Base-by-base conservation (phyloP, 1,140 invertebrate species). In the Bursaphelenchus mucronatus region DNA sequence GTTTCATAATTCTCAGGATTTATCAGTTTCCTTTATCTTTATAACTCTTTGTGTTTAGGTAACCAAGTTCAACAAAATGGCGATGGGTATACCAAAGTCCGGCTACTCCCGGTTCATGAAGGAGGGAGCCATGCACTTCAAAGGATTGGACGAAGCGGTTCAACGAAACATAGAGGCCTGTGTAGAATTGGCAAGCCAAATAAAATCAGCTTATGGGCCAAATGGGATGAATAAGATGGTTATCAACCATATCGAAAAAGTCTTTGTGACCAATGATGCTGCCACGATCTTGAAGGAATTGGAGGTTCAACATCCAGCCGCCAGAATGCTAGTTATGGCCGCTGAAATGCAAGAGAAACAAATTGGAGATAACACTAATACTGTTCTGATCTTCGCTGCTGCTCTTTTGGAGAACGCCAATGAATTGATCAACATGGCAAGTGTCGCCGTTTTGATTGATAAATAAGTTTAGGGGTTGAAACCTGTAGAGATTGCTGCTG, bases 171-270 rank as follows among this genome's bases (percentile, higher is more conserved):
- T 98, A 69, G 88, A 87, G 75, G 94, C 95, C 21, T 97, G 94
- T 83, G 93, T 93, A 82, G 89, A 96, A 80, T 90, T 99, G 77
- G 87, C 92, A 13, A 88, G 90, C 75, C 94, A 92, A 67, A 88
- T 97, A 4, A 87, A 89, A 64, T 92, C 94, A 44, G 90, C 94
- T 10, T 98, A 94, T 85, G 96, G 96, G 0, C 96, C 95, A 15
- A 94, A 85, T 80, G 86, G 95, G 15, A 94, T 97, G 89, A 98
- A 97, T 82, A 99, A 99, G 86, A 97, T 99, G 89, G 88, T 99
- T 8, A 97, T 99, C 44, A 99, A 99, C 84, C 94, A 97, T 79
- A 86, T 98, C 69, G 94, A 97, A 76, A 98, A 98, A 81, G 86
- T 97, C 63, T 98, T 97, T 85, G 90, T 99, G 1, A 99, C 96